A percentile compares a stretch with the other conserved stretches of the same genome.
These are phyloP conservation scores for Aldrovandia affinis DNA, from an alignment of 2,797 vertebrate species.

Conservation along the genomic window DNA sequence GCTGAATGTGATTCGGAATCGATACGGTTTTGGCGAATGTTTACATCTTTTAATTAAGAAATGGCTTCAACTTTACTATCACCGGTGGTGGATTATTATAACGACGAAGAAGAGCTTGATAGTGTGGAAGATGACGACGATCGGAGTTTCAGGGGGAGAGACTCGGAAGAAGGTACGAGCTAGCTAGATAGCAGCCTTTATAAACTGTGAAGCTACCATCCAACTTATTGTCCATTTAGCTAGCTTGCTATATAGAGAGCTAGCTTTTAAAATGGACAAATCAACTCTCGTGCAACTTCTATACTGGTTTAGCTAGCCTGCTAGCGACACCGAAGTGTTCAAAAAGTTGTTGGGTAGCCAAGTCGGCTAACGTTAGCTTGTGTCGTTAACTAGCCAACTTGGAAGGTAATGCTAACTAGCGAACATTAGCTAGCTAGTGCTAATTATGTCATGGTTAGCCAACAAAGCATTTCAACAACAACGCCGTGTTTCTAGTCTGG, in stretches of 20 bases:
- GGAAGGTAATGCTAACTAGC: not conserved
- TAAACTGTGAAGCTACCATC: conserved; percentile 1
- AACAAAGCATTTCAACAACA: not conserved
- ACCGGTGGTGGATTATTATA: conserved; percentile 90
- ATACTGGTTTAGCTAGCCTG: not conserved
- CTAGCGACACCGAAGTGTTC: not conserved
- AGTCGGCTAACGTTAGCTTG: not conserved
- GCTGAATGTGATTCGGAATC: conserved; percentile 67
- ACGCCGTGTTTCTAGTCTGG: not conserved
- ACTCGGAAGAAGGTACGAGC: conserved; percentile 88
- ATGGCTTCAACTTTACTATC: conserved; percentile 82
- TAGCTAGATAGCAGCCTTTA: conserved; percentile 3
- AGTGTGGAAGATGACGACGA: conserved; percentile 95
- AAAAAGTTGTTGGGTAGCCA: not conserved
- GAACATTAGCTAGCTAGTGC: conserved; percentile 50
- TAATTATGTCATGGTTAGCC: conserved; percentile 38
- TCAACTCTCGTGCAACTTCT: not conserved
- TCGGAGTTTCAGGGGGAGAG: conserved; percentile 89
- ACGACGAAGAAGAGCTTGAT: conserved; percentile 92
- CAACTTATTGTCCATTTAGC: not conserved
- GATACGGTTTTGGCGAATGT: conserved; percentile 73
- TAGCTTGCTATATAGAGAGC: not conserved
- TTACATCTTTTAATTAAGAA: conserved; percentile 62
- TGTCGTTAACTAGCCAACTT: not conserved
- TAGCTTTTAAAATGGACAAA: not conserved